A percentile compares a stretch with the other conserved stretches of the same genome.
phyloP scores from a whole-genome alignment of 1,140 invertebrate genomes.

The Penaeus chinensis region DNA sequence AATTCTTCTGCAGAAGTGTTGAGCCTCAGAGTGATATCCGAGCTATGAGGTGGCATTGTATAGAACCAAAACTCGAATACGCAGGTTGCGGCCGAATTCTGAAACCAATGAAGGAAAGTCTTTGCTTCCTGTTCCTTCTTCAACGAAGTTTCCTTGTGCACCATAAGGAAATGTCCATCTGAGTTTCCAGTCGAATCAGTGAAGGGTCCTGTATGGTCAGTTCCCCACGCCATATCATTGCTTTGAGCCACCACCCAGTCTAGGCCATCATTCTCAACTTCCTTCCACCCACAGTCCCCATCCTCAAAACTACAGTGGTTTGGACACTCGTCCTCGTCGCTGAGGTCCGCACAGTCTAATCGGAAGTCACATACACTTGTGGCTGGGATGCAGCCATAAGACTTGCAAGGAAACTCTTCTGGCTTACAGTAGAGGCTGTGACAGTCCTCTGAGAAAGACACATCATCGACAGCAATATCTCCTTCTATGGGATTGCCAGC shows the following conservation, averaged over 20 bases:
- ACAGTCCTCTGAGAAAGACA: slow-evolving; percentile 1
- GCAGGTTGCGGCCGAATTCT: background rate
- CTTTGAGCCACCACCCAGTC: background rate
- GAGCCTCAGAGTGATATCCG: background rate
- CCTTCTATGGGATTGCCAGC: background rate
- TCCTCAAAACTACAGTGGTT: slow-evolving; percentile 6
- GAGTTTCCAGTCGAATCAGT: background rate
- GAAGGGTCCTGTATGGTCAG: background rate
- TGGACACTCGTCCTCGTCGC: background rate
- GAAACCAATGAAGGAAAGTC: slow-evolving; percentile 1
- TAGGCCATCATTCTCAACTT: background rate
- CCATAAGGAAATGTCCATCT: background rate
- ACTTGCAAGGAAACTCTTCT: background rate
- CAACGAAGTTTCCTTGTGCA: background rate
- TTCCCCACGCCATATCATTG: background rate
- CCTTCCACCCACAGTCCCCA: slow-evolving; percentile 8
- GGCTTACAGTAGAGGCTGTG: background rate
- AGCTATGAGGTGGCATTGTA: background rate
- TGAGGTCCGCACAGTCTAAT: background rate
- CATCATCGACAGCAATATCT: slow-evolving; percentile 14
- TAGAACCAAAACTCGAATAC: background rate
- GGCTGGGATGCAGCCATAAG: background rate
- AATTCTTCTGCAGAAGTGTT: background rate
- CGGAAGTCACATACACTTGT: slow-evolving; percentile 2
- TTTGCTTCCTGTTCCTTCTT: background rate